Conservation (phyloP, 2,888 invertebrate genomes). For the Pachymerium ferrugineum region DNA sequence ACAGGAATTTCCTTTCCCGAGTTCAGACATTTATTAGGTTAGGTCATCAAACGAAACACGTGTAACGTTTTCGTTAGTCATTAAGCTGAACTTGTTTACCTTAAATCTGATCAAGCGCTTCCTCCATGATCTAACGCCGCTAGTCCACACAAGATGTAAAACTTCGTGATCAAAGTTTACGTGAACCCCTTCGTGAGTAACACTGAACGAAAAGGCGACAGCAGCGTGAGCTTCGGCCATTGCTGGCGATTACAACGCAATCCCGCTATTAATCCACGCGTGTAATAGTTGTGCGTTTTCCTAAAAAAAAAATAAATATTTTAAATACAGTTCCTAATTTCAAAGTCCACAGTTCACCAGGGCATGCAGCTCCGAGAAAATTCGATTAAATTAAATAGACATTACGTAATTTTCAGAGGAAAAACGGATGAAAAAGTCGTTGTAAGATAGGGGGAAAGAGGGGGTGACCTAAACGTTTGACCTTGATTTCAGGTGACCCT, state of each 20-base stretch:
- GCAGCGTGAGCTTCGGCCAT: conserved; percentile 99
- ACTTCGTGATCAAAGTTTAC: conserved; percentile 97
- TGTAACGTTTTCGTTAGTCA: no score
- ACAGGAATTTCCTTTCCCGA: no score
- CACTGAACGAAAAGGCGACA: conserved; percentile 93
- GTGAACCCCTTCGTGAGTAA: conserved; percentile 97
- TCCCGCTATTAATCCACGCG: background rate
- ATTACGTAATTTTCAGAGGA: no score
- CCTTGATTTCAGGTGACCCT: background rate
- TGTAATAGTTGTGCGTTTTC: background rate
- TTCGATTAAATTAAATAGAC: no score
- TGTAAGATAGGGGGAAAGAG: no score
- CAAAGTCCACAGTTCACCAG: background rate
- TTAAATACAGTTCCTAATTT: background rate
- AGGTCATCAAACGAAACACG: no score
- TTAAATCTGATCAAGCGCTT: conserved; percentile 83
- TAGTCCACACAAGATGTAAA: conserved; percentile 87
- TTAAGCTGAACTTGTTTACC: no score
- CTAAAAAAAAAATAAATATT: background rate
- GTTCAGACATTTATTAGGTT: no score
- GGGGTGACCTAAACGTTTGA: background rate
- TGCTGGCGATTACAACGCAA: background rate
- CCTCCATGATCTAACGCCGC: conserved; percentile 92
- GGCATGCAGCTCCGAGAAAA: no score
- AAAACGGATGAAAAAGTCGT: no score